Percentiles rank a stretch among this genome's conserved stretches.
These are phyloP conservation scores for Parotia lawesii DNA, from an alignment of 2,113 vertebrate species.

Conservation along the genomic window DNA sequence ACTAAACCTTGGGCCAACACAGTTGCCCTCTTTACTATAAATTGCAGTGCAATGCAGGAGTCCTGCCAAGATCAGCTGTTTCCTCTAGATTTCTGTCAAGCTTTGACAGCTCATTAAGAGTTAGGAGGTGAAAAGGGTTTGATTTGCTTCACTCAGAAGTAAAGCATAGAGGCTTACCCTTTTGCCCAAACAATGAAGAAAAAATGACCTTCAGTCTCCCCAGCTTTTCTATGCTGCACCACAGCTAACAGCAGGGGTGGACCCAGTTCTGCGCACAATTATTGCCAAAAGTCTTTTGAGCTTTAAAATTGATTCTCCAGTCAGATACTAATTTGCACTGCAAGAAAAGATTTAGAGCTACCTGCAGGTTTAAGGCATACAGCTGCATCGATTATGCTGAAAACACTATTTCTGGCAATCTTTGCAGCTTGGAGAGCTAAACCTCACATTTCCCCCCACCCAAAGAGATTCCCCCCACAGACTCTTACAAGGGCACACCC, in stretches of 20 bases:
- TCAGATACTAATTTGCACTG: background rate
- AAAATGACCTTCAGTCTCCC: background rate
- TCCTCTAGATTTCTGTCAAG: background rate
- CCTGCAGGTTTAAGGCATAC: background rate
- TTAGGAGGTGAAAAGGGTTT: background rate
- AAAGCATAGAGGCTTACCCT: background rate
- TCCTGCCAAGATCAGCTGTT: background rate
- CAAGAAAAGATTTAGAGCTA: background rate
- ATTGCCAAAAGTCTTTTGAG: background rate
- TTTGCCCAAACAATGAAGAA: background rate
- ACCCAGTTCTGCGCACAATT: background rate
- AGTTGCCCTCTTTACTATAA: background rate
- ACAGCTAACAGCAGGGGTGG: background rate
- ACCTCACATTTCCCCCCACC: background rate
- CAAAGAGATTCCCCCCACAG: accelerated
- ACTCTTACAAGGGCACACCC: background rate
- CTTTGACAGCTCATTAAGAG: conserved; percentile 7
- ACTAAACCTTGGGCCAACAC: background rate
- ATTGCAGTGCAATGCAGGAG: background rate
- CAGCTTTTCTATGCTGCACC: background rate
- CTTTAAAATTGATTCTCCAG: conserved; percentile 7
- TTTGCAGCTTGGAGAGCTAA: background rate
- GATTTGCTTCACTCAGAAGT: background rate
- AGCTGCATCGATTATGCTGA: background rate
- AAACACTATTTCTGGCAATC: background rate